Percentiles rank a stretch among this genome's conserved stretches.
phyloP scores from a whole-genome alignment of 1,140 invertebrate genomes.

The Orchesella cincta region DNA sequence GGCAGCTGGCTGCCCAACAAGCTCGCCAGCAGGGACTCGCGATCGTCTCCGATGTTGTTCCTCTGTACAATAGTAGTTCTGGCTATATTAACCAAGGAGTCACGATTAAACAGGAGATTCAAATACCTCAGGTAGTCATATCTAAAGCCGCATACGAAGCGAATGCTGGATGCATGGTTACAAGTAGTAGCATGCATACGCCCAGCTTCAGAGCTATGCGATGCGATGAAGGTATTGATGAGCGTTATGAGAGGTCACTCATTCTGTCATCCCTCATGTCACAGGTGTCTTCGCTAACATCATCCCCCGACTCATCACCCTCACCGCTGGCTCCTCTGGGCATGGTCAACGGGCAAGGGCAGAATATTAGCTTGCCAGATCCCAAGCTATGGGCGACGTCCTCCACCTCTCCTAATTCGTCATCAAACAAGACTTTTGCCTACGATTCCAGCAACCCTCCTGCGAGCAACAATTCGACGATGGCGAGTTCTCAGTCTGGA shows the following conservation, averaged over 20 bases:
- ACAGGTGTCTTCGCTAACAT: conserved; percentile 81
- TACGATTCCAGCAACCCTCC: conserved; percentile 55
- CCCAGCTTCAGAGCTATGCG: too few species aligned
- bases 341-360: conserved; percentile 45
- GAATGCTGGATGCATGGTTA: neutral
- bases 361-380: conserved; percentile 52
- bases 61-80: conserved; percentile 60
- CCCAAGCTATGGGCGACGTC: conserved; percentile 69
- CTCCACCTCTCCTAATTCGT: conserved; percentile 70
- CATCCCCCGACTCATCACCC: conserved; percentile 85
- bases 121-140: conserved; percentile 78
- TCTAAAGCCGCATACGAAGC: too few species aligned
- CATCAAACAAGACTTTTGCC: conserved; percentile 63
- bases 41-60: conserved; percentile 56
- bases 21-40: conserved; percentile 58
- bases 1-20: conserved; percentile 77
- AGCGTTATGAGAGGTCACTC: too few species aligned
- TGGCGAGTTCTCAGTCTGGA: conserved; percentile 1
- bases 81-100: conserved; percentile 47
- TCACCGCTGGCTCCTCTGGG: conserved; percentile 46
- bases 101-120: conserved; percentile 90
- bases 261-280: too few species aligned
- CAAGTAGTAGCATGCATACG: neutral
- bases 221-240: too few species aligned
- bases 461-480: conserved; percentile 33